These are phyloP conservation scores for Pygoscelis antarcticus DNA, from an alignment of 2,113 vertebrate genomes.

Conservation along the genomic window DNA sequence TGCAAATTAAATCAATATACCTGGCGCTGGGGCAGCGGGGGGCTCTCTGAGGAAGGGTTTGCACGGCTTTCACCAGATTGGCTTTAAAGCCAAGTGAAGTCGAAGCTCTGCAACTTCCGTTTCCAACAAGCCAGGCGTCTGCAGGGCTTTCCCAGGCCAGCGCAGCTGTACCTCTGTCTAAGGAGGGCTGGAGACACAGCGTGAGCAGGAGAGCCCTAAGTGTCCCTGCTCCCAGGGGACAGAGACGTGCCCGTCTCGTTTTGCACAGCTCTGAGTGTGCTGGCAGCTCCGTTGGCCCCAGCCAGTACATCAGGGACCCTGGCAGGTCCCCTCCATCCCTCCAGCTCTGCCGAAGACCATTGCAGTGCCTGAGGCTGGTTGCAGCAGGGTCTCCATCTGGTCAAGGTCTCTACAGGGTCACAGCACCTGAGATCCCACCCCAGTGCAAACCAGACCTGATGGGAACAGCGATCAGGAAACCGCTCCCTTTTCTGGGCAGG, in stretches of 20 bases:
- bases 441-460: rapidly evolving
- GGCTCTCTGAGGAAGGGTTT: background rate
- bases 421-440: background rate
- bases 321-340: background rate
- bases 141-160: background rate
- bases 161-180: background rate
- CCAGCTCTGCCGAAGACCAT: background rate
- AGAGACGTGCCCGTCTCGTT: background rate
- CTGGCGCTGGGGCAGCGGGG: background rate
- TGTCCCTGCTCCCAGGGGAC: background rate
- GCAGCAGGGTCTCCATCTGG: background rate
- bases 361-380: background rate
- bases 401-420: background rate
- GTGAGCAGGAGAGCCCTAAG: rapidly evolving
- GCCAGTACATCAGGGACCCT: background rate
- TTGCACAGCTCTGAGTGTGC: background rate
- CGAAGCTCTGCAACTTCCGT: rapidly evolving
- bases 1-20: slow-evolving; percentile 54
- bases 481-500: background rate
- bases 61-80: background rate
- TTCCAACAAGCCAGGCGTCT: background rate
- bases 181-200: background rate
- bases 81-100: background rate
- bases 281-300: background rate
- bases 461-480: background rate